Evolutionary conservation across 92 coral and sea anemone genomes (phyloP).

Genomic region (Nematostella vectensis): DNA sequence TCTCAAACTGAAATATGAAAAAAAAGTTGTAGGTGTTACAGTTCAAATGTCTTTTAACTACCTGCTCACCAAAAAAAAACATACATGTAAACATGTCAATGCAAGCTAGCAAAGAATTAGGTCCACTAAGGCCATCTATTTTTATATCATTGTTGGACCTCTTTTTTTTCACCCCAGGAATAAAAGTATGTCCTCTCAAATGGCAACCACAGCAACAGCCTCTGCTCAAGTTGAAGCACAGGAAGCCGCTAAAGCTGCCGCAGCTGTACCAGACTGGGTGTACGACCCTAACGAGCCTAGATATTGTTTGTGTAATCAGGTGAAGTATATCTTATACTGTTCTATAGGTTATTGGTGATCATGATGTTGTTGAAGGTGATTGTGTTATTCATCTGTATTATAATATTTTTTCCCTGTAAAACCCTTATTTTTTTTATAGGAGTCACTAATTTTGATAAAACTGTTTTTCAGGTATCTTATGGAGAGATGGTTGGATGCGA

Average conservation of each 20-base stretch:
- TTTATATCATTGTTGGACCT: too few species aligned
- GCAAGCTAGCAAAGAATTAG: too few species aligned
- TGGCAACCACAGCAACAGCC: constrained; percentile 57
- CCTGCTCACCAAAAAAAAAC: too few species aligned
- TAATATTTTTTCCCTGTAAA: not conserved
- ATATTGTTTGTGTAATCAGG: constrained; percentile 98
- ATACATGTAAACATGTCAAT: too few species aligned
- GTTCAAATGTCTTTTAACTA: too few species aligned
- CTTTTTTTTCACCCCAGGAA: constrained; percentile 27
- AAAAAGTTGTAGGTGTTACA: too few species aligned
- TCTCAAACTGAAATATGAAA: too few species aligned
- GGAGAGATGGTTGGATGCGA: constrained; percentile 99
- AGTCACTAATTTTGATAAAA: too few species aligned
- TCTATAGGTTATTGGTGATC: too few species aligned
- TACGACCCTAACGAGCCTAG: constrained; percentile 97
- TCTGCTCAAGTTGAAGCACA: constrained; percentile 73
- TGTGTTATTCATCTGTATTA: not conserved
- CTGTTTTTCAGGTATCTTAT: constrained; percentile 73
- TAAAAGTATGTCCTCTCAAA: constrained; percentile 33
- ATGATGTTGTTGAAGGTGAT: too few species aligned
- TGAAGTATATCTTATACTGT: constrained; percentile 1
- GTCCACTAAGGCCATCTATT: too few species aligned
- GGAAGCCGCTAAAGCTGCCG: constrained; percentile 79
- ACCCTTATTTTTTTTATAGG: too few species aligned
- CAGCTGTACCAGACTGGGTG: constrained; percentile 88